Conservation (phyloP, 2,797 vertebrate genomes). For the Perodicticus potto region DNA sequence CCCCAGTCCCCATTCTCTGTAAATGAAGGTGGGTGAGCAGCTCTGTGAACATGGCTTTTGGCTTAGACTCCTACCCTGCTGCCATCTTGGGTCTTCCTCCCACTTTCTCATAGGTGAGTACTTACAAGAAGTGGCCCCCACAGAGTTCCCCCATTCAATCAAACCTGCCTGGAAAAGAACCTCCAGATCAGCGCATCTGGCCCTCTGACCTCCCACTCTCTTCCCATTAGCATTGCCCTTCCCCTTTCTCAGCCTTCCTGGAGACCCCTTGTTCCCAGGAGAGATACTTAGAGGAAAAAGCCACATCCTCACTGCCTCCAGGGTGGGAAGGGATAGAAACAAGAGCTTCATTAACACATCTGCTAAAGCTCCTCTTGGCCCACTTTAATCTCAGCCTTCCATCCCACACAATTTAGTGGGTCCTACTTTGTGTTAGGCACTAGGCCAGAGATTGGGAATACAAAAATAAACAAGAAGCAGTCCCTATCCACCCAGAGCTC, state of each 20-base stretch:
- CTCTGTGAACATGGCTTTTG: background rate
- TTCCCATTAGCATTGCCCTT: background rate
- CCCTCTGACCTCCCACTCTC: background rate
- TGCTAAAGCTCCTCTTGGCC: background rate
- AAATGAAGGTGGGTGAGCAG: background rate
- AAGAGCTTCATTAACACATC: background rate
- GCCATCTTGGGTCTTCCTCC: background rate
- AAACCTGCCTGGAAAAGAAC: background rate
- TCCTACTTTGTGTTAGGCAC: background rate
- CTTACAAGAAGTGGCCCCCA: background rate
- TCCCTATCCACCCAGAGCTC: background rate
- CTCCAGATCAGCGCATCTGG: background rate
- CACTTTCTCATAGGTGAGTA: background rate
- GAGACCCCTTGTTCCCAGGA: background rate
- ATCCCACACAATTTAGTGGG: background rate
- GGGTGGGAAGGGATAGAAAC: background rate
- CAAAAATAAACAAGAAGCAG: slow-evolving; percentile 16
- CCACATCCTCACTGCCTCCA: background rate
- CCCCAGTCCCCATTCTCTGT: background rate
- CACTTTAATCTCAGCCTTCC: background rate
- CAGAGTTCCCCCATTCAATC: background rate
- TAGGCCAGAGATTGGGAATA: background rate
- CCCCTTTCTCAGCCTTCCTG: background rate
- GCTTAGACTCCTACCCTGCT: background rate
- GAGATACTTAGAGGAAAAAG: background rate